Evolutionary conservation across 2,888 invertebrate genomes (phyloP), one percentile per base, ranked within the genome.

Genomic region (Apocheima hispidaria): DNA sequence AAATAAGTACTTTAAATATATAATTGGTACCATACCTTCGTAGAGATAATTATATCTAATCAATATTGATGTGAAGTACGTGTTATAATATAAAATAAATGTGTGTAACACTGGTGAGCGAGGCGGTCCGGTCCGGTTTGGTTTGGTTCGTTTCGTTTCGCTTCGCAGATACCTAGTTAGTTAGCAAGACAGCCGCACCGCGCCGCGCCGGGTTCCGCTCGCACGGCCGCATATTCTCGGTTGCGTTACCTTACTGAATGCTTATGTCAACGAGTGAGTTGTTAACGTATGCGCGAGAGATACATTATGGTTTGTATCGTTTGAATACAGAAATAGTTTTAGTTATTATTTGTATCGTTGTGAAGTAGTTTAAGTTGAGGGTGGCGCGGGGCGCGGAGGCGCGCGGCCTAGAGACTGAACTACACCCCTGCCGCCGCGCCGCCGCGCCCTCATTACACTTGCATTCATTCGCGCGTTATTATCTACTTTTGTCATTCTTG

Each of bases 281-380:
- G 85, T 86, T 87, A 83, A 82, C 81, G 79, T 83, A 81, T 80
- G 81, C 82, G 84, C 84, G 84, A 84, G 83, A 82, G 83, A 79
- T 84, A 81, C 83, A 85, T 87, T 87, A 81, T 84, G 80, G 84
- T 86, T 84, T 86, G 79, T 84, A 82, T 82, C 81, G 82, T 84
- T 87, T 85, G 82, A 81, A 87, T 86, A 84, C 88, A 86, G 88
- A 88, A 87, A 88, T 89, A 88, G 88, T 88, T 92, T 91, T 88
- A 91, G 90, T 92, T 90, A 81, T 86, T 87, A 86, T 83, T 88
- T 87, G 86, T 91, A 89, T 90, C 87, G 89, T 90, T 90, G 88
- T 90, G 89, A 88, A 88, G 84, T 90, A 91, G 87, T 84, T 88
- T 89, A 88, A 88, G 88, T 87, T 84, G 83, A 80, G 83, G 79